Percentiles rank a stretch among this genome's conserved stretches.
Evolutionary conservation across 2,888 invertebrate genomes (phyloP).

Genomic region (Caenorhabditis sp.): DNA sequence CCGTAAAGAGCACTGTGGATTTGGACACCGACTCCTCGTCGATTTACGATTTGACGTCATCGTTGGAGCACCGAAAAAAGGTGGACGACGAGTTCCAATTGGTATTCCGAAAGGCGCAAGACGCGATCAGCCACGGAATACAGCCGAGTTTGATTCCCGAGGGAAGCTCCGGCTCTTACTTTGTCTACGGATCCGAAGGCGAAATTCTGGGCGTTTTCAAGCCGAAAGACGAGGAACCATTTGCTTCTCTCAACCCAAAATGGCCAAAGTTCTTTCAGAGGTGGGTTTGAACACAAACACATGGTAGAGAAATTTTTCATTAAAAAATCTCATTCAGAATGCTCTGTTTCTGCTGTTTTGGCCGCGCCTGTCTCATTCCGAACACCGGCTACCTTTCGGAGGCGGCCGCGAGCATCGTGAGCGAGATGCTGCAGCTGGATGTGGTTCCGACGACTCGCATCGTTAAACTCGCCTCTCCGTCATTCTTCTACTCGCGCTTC

Average conservation of each 20-base stretch:
- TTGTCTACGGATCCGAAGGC: slow-evolving; percentile 90
- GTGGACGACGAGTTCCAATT: slow-evolving; percentile 62
- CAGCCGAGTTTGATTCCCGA: slow-evolving; percentile 71
- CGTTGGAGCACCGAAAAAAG: slow-evolving; percentile 35
- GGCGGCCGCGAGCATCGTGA: slow-evolving; percentile 96
- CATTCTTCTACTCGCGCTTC: slow-evolving; percentile 89
- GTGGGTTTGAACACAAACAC: no score
- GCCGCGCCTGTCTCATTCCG: slow-evolving; percentile 95
- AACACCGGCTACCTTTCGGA: slow-evolving; percentile 99
- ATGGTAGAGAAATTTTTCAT: background rate
- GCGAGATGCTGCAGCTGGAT: slow-evolving; percentile 88
- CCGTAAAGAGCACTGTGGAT: slow-evolving; percentile 4
- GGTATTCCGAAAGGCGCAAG: slow-evolving; percentile 63
- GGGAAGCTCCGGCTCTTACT: slow-evolving; percentile 86
- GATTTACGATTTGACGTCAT: slow-evolving; percentile 29
- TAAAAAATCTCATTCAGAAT: slow-evolving; percentile 44
- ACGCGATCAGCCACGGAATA: slow-evolving; percentile 69
- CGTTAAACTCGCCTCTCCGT: slow-evolving; percentile 94
- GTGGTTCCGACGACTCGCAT: slow-evolving; percentile 95
- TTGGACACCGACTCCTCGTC: slow-evolving; percentile 19
- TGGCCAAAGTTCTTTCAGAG: slow-evolving; percentile 99
- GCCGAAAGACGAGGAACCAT: slow-evolving; percentile 99
- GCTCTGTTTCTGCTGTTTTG: slow-evolving; percentile 91
- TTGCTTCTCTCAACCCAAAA: slow-evolving; percentile 96
- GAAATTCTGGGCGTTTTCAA: slow-evolving; percentile 94